phyloP scores from a whole-genome alignment of 2,113 vertebrate genomes.

The Opisthocomus hoazin region DNA sequence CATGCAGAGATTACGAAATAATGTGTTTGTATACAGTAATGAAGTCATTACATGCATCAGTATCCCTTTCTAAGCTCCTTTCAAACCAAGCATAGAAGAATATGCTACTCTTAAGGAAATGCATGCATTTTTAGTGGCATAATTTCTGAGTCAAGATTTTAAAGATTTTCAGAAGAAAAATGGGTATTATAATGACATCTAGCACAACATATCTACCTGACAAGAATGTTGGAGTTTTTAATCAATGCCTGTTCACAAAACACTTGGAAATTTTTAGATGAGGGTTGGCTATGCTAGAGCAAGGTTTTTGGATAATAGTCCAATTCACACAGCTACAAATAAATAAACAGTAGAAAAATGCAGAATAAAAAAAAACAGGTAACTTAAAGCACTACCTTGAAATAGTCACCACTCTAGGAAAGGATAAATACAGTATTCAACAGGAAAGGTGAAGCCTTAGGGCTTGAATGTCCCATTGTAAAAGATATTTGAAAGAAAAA shows the following conservation, averaged over 20 bases:
- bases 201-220: not conserved
- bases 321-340: not conserved
- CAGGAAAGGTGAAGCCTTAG: not conserved
- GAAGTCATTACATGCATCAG: not conserved
- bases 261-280: not conserved
- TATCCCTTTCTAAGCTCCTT: not conserved
- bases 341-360: not conserved
- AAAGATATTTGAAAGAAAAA: not conserved
- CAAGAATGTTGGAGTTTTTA: not conserved
- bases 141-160: not conserved
- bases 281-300: not conserved
- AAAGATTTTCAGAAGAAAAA: not conserved
- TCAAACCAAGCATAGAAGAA: not conserved
- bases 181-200: not conserved
- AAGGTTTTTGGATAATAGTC: not conserved
- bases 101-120: not conserved
- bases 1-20: not conserved
- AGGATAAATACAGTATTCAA: not conserved
- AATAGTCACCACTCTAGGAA: not conserved
- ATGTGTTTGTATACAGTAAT: not conserved
- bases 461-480: not conserved
- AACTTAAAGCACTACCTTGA: not conserved
- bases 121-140: not conserved
- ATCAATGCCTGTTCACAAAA: not conserved
- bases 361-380: not conserved